phyloP scores from a whole-genome alignment of 1,140 invertebrate genomes.

The Nymphalis io region DNA sequence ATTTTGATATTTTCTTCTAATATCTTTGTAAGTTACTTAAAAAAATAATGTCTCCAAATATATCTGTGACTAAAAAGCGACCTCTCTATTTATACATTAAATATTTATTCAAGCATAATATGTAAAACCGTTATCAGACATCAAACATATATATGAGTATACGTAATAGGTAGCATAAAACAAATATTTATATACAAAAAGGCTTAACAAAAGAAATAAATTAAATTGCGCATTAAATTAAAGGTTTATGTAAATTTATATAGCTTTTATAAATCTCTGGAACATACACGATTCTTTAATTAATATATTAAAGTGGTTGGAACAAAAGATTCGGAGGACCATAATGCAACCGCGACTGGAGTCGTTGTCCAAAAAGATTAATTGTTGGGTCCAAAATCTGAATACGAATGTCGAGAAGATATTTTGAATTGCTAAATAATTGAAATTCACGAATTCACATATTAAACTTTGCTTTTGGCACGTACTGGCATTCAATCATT shows the following conservation, averaged over 20 bases:
- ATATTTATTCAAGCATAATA: no score
- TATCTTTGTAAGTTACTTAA: no score
- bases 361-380: conserved; percentile 22
- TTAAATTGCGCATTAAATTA: background rate
- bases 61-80: no score
- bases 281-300: background rate
- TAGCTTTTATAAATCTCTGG: background rate
- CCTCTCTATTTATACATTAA: no score
- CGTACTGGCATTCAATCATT: background rate
- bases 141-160: no score
- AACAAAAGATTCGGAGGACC: conserved; percentile 19
- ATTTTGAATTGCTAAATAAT: conserved; percentile 13
- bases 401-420: conserved; percentile 7
- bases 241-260: background rate
- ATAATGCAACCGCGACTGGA: conserved; percentile 21
- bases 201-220: no score
- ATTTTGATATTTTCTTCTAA: no score
- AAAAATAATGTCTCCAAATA: no score
- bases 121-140: no score
- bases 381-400: conserved; percentile 13
- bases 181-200: no score
- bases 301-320: conserved; percentile 11
- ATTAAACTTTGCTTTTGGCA: conserved; percentile 9
- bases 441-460: conserved; percentile 9
- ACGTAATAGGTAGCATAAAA: no score